Base-by-base conservation (phyloP, 1,140 invertebrate genomes). In the Orussus abietinus region DNA sequence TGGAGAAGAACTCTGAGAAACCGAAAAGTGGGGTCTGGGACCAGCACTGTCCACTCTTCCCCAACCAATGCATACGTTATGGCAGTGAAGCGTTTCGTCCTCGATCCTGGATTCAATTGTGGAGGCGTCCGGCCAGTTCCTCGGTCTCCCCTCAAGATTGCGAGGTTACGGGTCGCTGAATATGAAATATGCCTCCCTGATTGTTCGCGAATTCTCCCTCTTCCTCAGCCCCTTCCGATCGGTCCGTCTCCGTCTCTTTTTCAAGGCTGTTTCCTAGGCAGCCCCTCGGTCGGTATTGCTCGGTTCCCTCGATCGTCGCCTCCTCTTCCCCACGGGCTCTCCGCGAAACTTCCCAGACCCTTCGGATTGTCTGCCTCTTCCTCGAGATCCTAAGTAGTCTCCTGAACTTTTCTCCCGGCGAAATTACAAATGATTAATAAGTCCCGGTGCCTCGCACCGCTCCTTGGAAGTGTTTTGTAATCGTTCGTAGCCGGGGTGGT, bases 61-160 rank as follows among this genome's bases (percentile, higher is more conserved):
- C 34, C 30, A 47, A 32, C 49, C 57, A 62, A 59, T 64, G 62
- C 62, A 63, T 65, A 62, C 44, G 64, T 60, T 61, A 54, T 33
- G 47, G 41, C 49, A 40, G 12, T 39, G 12, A 49, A 44, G 48
- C 53, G 50, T 53, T 49, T 53, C 45, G 42, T 40, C 47, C 45
- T 54, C 56, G 47, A 64, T 66, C 61, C 55, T 59, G 52, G 51
- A 67, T 69, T 67, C 63, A 66, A 69, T 69, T 69, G 62, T 56
- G 52, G 53, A 63, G 51, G 49, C 52, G 54, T 59, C 52, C 50
- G 42, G 47, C 45, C 47, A 55, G 56, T 62, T 55, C 34, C 48
- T 30, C 39, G 31, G 40, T 37, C 47, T 31, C 43, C 38, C 45
- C 38, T 37, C 46, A 58, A 57, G 56, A 64, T 62, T 59, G 53